phyloP scores from a whole-genome alignment of 2,113 vertebrate genomes.

The Pachyramphus minor region DNA sequence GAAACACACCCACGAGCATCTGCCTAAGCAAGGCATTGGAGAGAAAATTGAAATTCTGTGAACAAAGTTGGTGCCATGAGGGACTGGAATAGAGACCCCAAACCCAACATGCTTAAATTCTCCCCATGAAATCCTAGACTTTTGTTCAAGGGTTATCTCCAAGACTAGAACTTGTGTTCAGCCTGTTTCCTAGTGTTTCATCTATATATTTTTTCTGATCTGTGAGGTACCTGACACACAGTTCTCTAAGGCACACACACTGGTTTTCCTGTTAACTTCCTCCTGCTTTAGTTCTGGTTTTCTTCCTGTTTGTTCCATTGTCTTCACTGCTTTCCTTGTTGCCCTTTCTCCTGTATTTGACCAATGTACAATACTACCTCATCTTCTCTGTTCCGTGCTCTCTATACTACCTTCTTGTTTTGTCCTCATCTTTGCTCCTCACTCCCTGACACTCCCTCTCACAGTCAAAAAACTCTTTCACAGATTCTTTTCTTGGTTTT shows the following conservation, averaged over 20 bases:
- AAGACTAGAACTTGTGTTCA: neutral
- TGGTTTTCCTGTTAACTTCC: neutral
- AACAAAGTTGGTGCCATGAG: neutral
- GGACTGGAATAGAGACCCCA: neutral
- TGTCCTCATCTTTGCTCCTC: neutral
- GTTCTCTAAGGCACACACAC: neutral
- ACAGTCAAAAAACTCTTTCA: neutral
- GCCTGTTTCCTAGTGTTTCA: neutral
- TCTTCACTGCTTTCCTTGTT: neutral
- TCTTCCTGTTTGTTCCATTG: neutral
- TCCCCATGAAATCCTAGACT: neutral
- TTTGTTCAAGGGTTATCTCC: neutral
- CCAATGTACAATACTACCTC: neutral
- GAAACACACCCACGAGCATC: constrained; percentile 65
- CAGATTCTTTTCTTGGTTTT: neutral
- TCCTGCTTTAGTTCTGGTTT: neutral
- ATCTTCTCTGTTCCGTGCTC: neutral
- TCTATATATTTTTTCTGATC: neutral
- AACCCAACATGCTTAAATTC: neutral
- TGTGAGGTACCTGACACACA: neutral
- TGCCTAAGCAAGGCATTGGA: constrained; percentile 50
- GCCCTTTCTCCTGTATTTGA: neutral
- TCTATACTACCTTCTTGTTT: neutral
- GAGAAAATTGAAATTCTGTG: neutral
- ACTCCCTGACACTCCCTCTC: neutral